Base-by-base conservation (phyloP, 64 coral and sea anemone species). In the Montipora cactus region DNA sequence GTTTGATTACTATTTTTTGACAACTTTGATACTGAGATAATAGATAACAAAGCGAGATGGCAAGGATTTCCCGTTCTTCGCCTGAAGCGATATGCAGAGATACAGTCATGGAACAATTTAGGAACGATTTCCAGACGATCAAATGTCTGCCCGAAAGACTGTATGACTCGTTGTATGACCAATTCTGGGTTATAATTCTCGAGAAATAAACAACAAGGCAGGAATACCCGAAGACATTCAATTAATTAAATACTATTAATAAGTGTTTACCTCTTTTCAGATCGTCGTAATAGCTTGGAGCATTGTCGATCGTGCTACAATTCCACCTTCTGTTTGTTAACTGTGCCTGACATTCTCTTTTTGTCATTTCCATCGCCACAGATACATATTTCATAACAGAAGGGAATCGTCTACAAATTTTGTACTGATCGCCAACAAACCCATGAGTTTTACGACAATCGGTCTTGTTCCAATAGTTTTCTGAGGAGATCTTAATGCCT, bases 331-430 rank as follows among this genome's bases (percentile, higher is more conserved):
- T 84, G 5, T 88, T 76, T 6, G 20, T 61, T 47, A 98, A 62
- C 73, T 98, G 96, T 0, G 87, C 49, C 16, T 82, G 77, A 37
- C 96, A 98, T 78, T 92, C 93, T 11, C 47, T 12, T 7, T 67
- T 75, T 5, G 93, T 89, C 48, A 92, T 89, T 75, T 98, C 96
- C 11, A 95, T 89, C 14, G 96, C 96, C 48, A 91, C 93, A 8
- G 93, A 72, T 3, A 98, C 89, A 55, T 95, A 98, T 19, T 84
- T 94, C 96, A 98, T 98, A 11, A 92, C 58, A 11, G 96, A 89
- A 13, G 95, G 72, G 52, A 82, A 73, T 74, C 84, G 52, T 48
- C 90, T 64, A 69, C 96, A 98, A 53, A 95, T 79, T 13, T 81
- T 94, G 51, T 88, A 95, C 57, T 98, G 96, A 23, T 95, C 75